phyloP scores from a whole-genome alignment of 2,113 vertebrate species.

The Athene cunicularia region DNA sequence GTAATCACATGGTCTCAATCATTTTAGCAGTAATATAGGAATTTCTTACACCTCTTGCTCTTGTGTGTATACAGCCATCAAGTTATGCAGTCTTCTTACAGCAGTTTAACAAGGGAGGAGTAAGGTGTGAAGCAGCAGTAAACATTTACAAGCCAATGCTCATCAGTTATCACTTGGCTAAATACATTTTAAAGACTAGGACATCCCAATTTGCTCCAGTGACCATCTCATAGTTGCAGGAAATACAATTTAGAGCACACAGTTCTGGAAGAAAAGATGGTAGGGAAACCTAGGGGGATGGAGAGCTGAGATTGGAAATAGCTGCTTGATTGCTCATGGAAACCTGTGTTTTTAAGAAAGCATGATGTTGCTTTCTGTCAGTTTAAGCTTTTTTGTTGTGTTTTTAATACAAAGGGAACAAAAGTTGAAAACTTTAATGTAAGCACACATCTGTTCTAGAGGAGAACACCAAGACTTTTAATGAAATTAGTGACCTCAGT shows the following conservation, averaged over 20 bases:
- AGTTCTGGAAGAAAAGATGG: background rate
- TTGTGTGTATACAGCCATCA: background rate
- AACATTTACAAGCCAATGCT: constrained; percentile 11
- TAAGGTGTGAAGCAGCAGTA: background rate
- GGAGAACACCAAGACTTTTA: background rate
- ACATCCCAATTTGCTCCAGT: background rate
- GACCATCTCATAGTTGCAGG: background rate
- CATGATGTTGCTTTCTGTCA: background rate
- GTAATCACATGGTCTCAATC: background rate
- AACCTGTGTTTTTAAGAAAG: background rate
- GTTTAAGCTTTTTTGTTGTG: background rate
- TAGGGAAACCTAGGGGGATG: background rate
- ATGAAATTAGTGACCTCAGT: background rate
- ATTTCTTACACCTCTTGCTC: background rate
- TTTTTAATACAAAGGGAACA: background rate
- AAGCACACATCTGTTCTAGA: background rate
- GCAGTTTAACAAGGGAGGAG: constrained; percentile 23
- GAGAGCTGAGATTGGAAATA: background rate
- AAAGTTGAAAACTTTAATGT: background rate
- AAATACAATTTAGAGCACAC: background rate
- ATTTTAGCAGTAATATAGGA: background rate
- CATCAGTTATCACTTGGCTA: constrained; percentile 9
- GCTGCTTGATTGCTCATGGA: background rate
- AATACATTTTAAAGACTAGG: constrained; percentile 11
- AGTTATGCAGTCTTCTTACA: background rate